phyloP scores from a whole-genome alignment of 2,888 invertebrate species.

The Gastrophysa polygoni region DNA sequence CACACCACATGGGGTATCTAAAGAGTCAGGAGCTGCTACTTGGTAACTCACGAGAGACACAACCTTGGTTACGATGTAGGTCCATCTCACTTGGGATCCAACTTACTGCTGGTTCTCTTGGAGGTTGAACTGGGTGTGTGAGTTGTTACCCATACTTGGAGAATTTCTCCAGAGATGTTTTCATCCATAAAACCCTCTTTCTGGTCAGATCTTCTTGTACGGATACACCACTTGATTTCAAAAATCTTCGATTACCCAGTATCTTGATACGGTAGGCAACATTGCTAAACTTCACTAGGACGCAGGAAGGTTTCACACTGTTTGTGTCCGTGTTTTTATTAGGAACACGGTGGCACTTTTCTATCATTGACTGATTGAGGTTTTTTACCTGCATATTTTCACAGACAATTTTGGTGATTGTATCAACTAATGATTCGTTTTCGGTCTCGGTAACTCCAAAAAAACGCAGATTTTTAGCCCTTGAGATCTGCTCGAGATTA shows the following conservation, averaged over 20 bases:
- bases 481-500: no score
- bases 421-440: no score
- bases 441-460: no score
- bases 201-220: slow-evolving; percentile 4
- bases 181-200: not conserved
- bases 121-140: no score
- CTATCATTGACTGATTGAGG: not conserved
- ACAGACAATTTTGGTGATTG: not conserved
- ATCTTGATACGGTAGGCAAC: not conserved
- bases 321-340: slow-evolving; percentile 6
- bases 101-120: no score
- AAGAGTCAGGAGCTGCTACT: slow-evolving; percentile 2
- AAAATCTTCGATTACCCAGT: slow-evolving; percentile 1
- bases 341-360: slow-evolving; percentile 4
- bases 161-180: not conserved
- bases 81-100: no score
- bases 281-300: not conserved
- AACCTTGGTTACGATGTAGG: no score
- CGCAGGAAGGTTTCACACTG: not conserved
- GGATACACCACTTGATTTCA: not conserved
- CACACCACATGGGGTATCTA: slow-evolving; percentile 11
- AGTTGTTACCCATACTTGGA: no score
- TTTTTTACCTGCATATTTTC: slow-evolving; percentile 10
- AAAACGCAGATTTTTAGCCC: not conserved
- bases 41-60: not conserved